Evolutionary conservation across 2,888 invertebrate species (phyloP).

Genomic region (Ischnura elegans): DNA sequence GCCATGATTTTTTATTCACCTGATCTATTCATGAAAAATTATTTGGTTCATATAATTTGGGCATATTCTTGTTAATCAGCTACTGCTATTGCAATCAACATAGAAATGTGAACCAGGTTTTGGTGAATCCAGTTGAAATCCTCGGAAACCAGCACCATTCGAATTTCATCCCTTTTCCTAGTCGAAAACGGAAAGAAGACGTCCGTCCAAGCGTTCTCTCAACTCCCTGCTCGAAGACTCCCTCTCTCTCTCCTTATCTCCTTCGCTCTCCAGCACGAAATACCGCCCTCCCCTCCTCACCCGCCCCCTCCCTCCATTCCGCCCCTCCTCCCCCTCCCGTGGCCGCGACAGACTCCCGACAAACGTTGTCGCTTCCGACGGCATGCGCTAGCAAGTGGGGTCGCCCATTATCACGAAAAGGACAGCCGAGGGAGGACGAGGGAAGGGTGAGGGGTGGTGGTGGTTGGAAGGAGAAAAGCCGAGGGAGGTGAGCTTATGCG

Average conservation of each 20-base stretch:
- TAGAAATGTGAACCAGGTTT: too few species aligned
- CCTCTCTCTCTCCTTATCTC: neutral
- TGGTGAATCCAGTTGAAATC: neutral
- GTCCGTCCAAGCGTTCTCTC: neutral
- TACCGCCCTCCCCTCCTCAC: neutral
- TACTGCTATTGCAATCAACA: too few species aligned
- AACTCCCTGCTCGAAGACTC: neutral
- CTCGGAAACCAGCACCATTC: neutral
- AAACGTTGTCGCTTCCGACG: slow-evolving; percentile 33
- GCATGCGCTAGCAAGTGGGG: slow-evolving; percentile 55
- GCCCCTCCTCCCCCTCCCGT: slow-evolving; percentile 14
- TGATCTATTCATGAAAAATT: too few species aligned
- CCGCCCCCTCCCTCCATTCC: slow-evolving; percentile 49
- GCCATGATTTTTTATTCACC: too few species aligned
- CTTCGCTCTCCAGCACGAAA: neutral
- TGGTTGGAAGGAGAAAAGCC: neutral
- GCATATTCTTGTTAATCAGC: too few species aligned
- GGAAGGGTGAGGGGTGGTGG: neutral
- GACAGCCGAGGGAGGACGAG: neutral
- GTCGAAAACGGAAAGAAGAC: neutral
- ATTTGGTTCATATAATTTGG: too few species aligned
- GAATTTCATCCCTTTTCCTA: neutral
- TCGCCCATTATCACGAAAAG: slow-evolving; percentile 55
- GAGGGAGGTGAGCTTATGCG: neutral
- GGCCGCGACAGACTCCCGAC: slow-evolving; percentile 9